Percentiles rank a stretch among this genome's conserved stretches.
These are phyloP conservation scores for Drosophila dives DNA, from an alignment of 2,888 invertebrate genomes.

Conservation along the genomic window DNA sequence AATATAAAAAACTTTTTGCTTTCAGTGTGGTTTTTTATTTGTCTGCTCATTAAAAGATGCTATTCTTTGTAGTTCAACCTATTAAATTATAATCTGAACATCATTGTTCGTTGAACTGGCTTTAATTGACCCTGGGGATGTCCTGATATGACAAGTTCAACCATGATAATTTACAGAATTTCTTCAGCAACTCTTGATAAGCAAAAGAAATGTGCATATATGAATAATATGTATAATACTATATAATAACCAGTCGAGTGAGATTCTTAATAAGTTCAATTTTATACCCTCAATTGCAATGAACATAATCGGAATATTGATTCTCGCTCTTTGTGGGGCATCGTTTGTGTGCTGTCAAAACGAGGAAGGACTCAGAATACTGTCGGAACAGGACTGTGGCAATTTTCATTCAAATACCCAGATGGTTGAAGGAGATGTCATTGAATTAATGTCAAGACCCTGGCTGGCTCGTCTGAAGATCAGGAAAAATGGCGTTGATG, in stretches of 20 bases:
- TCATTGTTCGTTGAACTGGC: neutral
- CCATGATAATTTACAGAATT: neutral
- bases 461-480: constrained; percentile 39
- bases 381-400: constrained; percentile 23
- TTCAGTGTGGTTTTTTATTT: neutral
- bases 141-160: neutral
- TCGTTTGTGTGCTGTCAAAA: constrained; percentile 12
- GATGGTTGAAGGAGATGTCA: neutral
- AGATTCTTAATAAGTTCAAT: neutral
- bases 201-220: neutral
- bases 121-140: neutral
- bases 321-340: neutral
- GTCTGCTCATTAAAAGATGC: no score
- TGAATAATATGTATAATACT: neutral
- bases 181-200: neutral
- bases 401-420: neutral
- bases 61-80: neutral
- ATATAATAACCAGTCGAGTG: neutral
- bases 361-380: constrained; percentile 4
- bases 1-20: neutral
- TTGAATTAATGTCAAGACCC: constrained; percentile 32
- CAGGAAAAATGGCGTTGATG: fast-evolving
- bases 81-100: neutral
- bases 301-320: neutral
- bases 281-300: constrained; percentile 1